Percentiles rank a stretch among this genome's conserved stretches.
Evolutionary conservation across 2,888 invertebrate genomes (phyloP).

Genomic region (Deladenus siricidicola): DNA sequence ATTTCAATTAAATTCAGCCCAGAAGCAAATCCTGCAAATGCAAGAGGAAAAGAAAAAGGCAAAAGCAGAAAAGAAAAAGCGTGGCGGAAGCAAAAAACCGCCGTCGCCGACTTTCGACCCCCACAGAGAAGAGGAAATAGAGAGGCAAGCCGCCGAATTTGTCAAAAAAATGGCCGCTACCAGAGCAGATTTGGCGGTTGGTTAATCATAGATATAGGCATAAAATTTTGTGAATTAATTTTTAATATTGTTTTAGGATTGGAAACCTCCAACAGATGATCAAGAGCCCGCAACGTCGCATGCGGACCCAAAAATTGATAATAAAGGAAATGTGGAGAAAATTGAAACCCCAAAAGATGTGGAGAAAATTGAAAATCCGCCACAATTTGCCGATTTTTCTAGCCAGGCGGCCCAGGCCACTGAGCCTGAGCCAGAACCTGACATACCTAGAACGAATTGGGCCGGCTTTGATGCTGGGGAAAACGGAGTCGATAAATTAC

Average conservation of each 20-base stretch:
- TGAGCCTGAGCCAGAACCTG: constrained; percentile 4
- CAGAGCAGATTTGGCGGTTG: constrained; percentile 29
- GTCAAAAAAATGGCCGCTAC: constrained; percentile 42
- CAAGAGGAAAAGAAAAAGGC: constrained; percentile 41
- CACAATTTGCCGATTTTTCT: constrained; percentile 8
- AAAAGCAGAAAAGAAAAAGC: constrained; percentile 47
- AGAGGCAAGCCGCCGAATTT: constrained; percentile 45
- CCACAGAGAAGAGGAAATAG: constrained; percentile 47
- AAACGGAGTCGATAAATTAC: constrained; percentile 11
- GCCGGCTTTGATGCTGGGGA: constrained; percentile 7
- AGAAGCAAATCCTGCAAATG: constrained; percentile 35
- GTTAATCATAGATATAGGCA: too few species aligned
- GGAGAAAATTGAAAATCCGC: not conserved
- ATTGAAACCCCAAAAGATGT: not conserved
- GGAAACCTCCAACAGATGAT: constrained; percentile 31
- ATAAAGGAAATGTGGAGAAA: not conserved
- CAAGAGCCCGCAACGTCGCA: not conserved
- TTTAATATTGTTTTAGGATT: constrained; percentile 27
- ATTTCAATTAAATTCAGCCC: constrained; percentile 24
- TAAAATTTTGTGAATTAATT: not conserved
- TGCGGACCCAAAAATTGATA: not conserved
- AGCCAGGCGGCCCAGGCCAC: not conserved
- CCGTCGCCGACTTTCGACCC: constrained; percentile 27
- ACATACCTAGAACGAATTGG: constrained; percentile 13
- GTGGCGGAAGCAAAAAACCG: constrained; percentile 13